Evolutionary conservation across 2,888 invertebrate genomes (phyloP).

Genomic region (Meiosimyza decipiens): DNA sequence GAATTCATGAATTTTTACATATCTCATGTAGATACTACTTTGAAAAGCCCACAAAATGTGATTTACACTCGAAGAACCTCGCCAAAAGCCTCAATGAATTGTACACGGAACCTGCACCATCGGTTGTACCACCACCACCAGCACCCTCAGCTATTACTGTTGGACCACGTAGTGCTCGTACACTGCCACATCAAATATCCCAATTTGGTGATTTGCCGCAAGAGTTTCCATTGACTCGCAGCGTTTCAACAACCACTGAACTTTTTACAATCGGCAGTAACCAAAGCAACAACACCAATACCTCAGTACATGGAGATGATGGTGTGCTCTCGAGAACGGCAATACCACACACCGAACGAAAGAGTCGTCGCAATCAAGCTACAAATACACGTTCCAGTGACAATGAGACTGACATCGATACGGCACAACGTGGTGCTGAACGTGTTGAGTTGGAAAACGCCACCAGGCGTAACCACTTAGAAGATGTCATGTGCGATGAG

Average conservation of each 20-base stretch:
- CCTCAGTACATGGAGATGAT: not conserved
- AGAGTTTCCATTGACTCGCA: constrained; percentile 64
- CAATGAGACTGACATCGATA: constrained; percentile 38
- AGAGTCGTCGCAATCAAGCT: constrained; percentile 55
- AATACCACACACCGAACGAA: constrained; percentile 43
- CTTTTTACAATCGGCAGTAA: constrained; percentile 54
- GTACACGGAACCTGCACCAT: constrained; percentile 58
- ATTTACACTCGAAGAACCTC: constrained; percentile 63
- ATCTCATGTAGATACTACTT: constrained; percentile 58
- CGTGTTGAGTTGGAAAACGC: constrained; percentile 32
- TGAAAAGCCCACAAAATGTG: constrained; percentile 63
- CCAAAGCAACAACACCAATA: constrained; percentile 30
- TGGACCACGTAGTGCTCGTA: constrained; percentile 41
- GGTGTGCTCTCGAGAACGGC: constrained; percentile 25
- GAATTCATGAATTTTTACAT: not conserved
- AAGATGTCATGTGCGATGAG: constrained; percentile 37
- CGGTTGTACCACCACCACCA: constrained; percentile 44
- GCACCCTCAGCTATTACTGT: constrained; percentile 41
- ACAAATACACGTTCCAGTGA: constrained; percentile 53
- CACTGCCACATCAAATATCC: constrained; percentile 44
- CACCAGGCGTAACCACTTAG: constrained; percentile 8
- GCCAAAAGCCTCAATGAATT: constrained; percentile 66
- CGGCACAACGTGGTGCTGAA: constrained; percentile 19
- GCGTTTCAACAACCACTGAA: constrained; percentile 66
- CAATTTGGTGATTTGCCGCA: constrained; percentile 56